Evolutionary conservation across 2,113 vertebrate species (phyloP), one percentile per base, ranked within the genome.

Genomic region (Lipotes vexillifer): DNA sequence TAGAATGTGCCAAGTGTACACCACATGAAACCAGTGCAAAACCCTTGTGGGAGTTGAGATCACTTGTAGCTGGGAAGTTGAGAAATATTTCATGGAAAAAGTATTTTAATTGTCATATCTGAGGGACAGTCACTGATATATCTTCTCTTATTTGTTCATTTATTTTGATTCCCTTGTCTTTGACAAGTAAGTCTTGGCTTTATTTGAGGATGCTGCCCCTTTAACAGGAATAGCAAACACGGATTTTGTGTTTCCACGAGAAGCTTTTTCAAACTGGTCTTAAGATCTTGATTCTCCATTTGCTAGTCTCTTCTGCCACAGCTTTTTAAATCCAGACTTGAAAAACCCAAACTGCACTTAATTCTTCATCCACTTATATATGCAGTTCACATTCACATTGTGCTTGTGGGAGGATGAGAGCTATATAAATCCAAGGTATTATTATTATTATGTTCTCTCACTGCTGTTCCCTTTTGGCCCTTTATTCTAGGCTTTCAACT

Each of bases 371-470:
- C 15, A 81, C 81, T 98, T 96, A 89, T 80, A 81, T 90, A 96
- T 97, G 93, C 68, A 90, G 55, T 75, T 97, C 85, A 94, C 89
- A 96, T 94, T 83, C 94, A 92, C 63, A 71, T 55, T 93, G 95
- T 1, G 13, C 87, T 88, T 94, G 88, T 96, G 93, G 95, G 88
- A 97, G 78, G 95, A 95, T 91, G 52, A 96, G 59, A 95, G 66
- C 84, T 97, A 90, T 92, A 96, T 96, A 97, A 96, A 97, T 96
- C 92, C 95, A 96, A 95, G 90, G 81, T 96, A 92, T 93, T 94
- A 95, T 96, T 97, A 95, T 96, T 97, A 96, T 96, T 96, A 92
- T 2, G 0, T n/a, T 96, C 52, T 96, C 55, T 88, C 59, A 88
- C 88, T 97, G 74, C 90, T 95, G 21, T 93, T 96, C 88, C 92